Conservation (phyloP, 2,113 vertebrate genomes). For the Chionis minor region DNA sequence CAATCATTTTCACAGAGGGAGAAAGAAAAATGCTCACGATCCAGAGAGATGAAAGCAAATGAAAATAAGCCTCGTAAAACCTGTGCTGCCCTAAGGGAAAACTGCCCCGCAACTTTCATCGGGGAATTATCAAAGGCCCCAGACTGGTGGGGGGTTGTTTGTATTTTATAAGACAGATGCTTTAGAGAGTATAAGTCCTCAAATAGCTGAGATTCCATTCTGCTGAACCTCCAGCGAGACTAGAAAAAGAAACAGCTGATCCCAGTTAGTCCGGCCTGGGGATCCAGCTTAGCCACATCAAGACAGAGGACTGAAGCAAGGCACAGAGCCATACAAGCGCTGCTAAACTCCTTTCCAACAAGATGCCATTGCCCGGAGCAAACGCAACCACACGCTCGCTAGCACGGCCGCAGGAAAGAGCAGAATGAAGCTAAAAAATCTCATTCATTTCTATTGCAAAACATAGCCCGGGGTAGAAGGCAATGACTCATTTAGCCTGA, state of each 20-base stretch:
- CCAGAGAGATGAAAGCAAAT: slow-evolving; percentile 42
- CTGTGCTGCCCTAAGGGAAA: slow-evolving; percentile 32
- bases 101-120: slow-evolving; percentile 26
- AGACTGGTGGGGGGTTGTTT: slow-evolving; percentile 43
- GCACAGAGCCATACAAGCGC: not conserved
- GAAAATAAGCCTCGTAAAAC: slow-evolving; percentile 47
- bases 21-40: slow-evolving; percentile 8
- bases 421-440: not conserved
- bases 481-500: not conserved
- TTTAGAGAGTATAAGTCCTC: slow-evolving; percentile 59
- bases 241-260: slow-evolving; percentile 59
- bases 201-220: slow-evolving; percentile 59
- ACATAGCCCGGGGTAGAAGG: not conserved
- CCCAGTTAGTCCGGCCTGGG: slow-evolving; percentile 18
- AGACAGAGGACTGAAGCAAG: slow-evolving; percentile 1
- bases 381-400: not conserved
- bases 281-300: slow-evolving; percentile 41
- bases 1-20: slow-evolving; percentile 8
- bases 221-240: not conserved
- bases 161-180: slow-evolving; percentile 56
- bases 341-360: not conserved
- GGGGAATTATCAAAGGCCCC: slow-evolving; percentile 44
- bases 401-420: not conserved
- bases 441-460: slow-evolving; percentile 20
- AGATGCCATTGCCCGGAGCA: not conserved